Evolutionary conservation across 1,140 invertebrate genomes (phyloP).

Genomic region (Drosophila lini): DNA sequence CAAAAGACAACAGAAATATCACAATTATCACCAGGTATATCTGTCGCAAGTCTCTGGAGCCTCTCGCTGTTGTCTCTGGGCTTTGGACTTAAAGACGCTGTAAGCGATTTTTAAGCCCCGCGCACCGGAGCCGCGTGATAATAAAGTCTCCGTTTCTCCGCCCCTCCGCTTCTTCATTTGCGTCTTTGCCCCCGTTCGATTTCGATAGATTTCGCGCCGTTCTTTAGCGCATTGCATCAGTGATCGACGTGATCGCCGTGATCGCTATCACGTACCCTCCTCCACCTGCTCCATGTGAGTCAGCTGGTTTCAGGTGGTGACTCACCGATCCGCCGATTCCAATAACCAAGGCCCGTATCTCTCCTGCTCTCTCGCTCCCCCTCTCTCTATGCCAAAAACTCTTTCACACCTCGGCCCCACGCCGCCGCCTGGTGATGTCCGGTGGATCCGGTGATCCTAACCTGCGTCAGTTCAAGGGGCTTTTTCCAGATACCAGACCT

Average conservation of each 20-base stretch:
- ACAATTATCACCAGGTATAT: constrained; percentile 29
- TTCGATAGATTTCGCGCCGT: constrained; percentile 21
- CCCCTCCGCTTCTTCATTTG: neutral
- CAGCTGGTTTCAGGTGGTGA: constrained; percentile 20
- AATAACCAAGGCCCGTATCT: constrained; percentile 34
- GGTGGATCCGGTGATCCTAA: constrained; percentile 15
- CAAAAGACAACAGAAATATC: constrained; percentile 2
- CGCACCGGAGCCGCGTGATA: constrained; percentile 61
- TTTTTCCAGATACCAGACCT: constrained; percentile 17
- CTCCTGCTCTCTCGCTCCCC: neutral
- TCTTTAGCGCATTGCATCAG: constrained; percentile 26
- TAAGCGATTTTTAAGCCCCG: constrained; percentile 78
- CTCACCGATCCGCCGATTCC: constrained; percentile 7
- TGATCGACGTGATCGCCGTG: constrained; percentile 40
- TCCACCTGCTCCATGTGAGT: constrained; percentile 24
- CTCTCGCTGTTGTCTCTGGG: constrained; percentile 52
- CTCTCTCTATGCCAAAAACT: constrained; percentile 2
- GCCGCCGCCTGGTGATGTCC: constrained; percentile 18
- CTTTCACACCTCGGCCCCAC: constrained; percentile 30
- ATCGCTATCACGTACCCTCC: constrained; percentile 37
- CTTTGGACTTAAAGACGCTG: constrained; percentile 72
- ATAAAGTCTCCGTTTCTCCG: constrained; percentile 17
- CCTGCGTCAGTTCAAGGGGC: constrained; percentile 16
- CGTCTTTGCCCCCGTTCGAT: neutral
- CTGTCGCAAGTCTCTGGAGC: constrained; percentile 13